Conservation (phyloP, 2,888 invertebrate genomes). For the Linyphia triangularis region DNA sequence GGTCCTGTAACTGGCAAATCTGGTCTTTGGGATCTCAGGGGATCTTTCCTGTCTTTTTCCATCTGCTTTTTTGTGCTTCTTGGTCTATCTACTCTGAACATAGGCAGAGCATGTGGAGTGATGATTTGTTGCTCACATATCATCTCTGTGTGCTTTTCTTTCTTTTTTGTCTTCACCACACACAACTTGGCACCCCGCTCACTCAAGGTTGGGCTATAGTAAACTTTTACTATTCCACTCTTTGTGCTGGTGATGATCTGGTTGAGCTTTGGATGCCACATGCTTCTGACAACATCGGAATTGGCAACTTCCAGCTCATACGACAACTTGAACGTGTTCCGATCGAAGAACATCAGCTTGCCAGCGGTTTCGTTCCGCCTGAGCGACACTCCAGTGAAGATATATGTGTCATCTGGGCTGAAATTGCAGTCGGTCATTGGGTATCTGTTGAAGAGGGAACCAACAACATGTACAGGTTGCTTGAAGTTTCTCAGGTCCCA, state of each 20-base stretch:
- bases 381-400: constrained; percentile 92
- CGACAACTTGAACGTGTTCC: constrained; percentile 87
- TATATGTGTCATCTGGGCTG: constrained; percentile 94
- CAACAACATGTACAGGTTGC: constrained; percentile 86
- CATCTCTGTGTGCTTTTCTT: constrained; percentile 84
- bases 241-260: constrained; percentile 96
- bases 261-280: constrained; percentile 99
- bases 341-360: constrained; percentile 88
- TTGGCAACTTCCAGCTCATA: constrained; percentile 88
- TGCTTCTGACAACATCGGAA: constrained; percentile 85
- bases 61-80: constrained; percentile 92
- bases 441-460: constrained; percentile 89
- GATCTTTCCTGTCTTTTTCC: constrained; percentile 90
- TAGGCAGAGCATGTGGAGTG: constrained; percentile 95
- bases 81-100: constrained; percentile 95
- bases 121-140: constrained; percentile 93
- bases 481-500: constrained; percentile 95
- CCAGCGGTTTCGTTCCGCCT: constrained; percentile 85
- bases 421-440: constrained; percentile 85
- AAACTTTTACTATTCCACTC: constrained; percentile 92
- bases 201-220: constrained; percentile 92
- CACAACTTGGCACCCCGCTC: constrained; percentile 94
- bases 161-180: constrained; percentile 84
- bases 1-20: constrained; percentile 82
- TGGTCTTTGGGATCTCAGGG: constrained; percentile 82